Conservation (phyloP, 2,888 invertebrate genomes). For the Synanthedon vespiformis region DNA sequence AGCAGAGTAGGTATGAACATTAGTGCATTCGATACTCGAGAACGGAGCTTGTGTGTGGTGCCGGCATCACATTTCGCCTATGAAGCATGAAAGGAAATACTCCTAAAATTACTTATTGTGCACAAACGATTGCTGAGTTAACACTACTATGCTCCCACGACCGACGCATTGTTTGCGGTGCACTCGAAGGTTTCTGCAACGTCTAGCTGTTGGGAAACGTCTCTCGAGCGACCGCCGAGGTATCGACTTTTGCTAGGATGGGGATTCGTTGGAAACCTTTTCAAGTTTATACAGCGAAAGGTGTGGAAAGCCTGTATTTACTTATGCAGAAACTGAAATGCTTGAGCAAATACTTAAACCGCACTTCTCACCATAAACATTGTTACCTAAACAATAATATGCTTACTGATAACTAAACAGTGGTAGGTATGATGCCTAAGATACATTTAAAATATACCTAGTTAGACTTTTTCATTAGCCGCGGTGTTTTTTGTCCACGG, state of each 20-base stretch:
- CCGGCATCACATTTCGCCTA: constrained; percentile 42
- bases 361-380: background rate
- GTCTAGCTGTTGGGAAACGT: constrained; percentile 51
- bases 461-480: too few relatives aligned
- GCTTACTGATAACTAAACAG: background rate
- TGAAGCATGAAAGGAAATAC: constrained; percentile 45
- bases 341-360: constrained; percentile 13
- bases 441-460: too few relatives aligned
- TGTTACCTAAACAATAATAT: background rate
- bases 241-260: constrained; percentile 48
- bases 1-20: background rate
- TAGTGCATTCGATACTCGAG: constrained; percentile 1
- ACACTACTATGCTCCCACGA: constrained; percentile 53
- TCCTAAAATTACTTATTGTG: constrained; percentile 41
- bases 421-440: too few relatives aligned
- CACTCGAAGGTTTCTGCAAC: constrained; percentile 63
- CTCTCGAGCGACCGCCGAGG: constrained; percentile 14
- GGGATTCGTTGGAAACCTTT: constrained; percentile 53
- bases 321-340: constrained; percentile 17
- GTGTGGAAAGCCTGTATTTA: constrained; percentile 46
- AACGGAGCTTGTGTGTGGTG: constrained; percentile 7
- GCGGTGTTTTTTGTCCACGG: too few relatives aligned
- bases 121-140: constrained; percentile 30
- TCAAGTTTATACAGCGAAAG: constrained; percentile 58
- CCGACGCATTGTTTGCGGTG: constrained; percentile 56